A percentile compares a stretch with the other conserved stretches of the same genome.
phyloP scores from a whole-genome alignment of 2,888 invertebrate genomes.

The Zaprionus bogoriensis region DNA sequence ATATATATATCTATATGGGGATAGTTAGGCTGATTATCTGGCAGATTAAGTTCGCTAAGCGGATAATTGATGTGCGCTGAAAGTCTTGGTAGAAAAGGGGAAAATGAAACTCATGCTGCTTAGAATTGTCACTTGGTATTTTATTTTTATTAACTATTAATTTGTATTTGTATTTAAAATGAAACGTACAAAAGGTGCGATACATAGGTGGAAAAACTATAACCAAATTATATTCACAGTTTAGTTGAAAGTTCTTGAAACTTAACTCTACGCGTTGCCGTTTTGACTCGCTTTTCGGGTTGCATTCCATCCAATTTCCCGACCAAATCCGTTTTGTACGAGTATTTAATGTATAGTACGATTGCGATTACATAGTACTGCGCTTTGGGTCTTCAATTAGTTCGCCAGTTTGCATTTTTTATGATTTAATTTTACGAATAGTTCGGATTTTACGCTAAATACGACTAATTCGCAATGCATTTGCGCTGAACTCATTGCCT shows the following conservation, averaged over 20 bases:
- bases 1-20: not conserved
- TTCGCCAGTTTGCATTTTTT: slow-evolving; percentile 32
- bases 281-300: too few relatives aligned
- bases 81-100: not conserved
- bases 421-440: slow-evolving; percentile 32
- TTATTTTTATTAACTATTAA: slow-evolving; percentile 46
- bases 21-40: slow-evolving; percentile 39
- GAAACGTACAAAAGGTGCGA: slow-evolving; percentile 59
- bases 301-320: too few relatives aligned
- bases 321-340: slow-evolving; percentile 5
- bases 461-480: slow-evolving; percentile 34
- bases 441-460: slow-evolving; percentile 10
- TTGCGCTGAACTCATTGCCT: slow-evolving; percentile 26
- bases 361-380: slow-evolving; percentile 25
- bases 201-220: slow-evolving; percentile 46
- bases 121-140: slow-evolving; percentile 37
- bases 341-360: not conserved
- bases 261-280: slow-evolving; percentile 44
- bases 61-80: not conserved
- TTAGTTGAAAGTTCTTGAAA: slow-evolving; percentile 43
- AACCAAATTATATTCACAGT: slow-evolving; percentile 54
- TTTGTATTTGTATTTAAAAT: slow-evolving; percentile 37
- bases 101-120: not conserved
- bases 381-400: slow-evolving; percentile 21
- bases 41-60: slow-evolving; percentile 12